Evolutionary conservation across 2,888 invertebrate species (phyloP), one percentile per base, ranked within the genome.

Genomic region (Xanthia togata): DNA sequence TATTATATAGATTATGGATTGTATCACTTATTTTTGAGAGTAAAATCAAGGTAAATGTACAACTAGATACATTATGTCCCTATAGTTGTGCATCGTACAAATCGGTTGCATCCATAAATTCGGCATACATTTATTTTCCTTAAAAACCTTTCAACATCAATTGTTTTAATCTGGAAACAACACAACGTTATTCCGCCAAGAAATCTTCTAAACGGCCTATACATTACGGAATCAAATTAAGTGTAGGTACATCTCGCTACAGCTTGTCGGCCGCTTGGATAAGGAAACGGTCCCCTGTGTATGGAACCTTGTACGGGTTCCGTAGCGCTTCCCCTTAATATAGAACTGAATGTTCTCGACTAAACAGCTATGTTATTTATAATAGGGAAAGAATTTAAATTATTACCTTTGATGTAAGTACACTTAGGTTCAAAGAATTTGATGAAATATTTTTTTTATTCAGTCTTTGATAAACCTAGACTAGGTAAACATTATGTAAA

Each of bases 241-340:
- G 79, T 84, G 82, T n/a, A n/a, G n/a, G n/a, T 85, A 87, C 85
- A 87, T 85, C 75, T 84, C 70, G 77, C 78, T 79, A 87, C 79
- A 87, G 85, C 78, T 85, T 82, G 78, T 79, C 64, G 86, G 79
- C 76, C 72, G 74, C 62, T 73, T 70, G 69, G 69, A 82, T 82
- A 86, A 87, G 85, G 78, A 82, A 87, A 73, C n/a, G 80, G 76
- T 87, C 88, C 86, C 88, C 64, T 44, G 86, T 73, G 87, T 70
- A 63, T 57, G 12, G 63, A 87, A 71, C 68, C 73, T 82, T 73
- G 72, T 80, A 73, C 71, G 73, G 64, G 87, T 76, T 73, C 68
- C 35, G 62, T 41, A 59, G 65, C 38, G 63, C 74, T 72, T 70
- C 8, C 72, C 47, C 68, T 79, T 73, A 31, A 77, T 65, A 76